Evolutionary conservation across 1,140 invertebrate species (phyloP).

Genomic region (Ceratina australensis): DNA sequence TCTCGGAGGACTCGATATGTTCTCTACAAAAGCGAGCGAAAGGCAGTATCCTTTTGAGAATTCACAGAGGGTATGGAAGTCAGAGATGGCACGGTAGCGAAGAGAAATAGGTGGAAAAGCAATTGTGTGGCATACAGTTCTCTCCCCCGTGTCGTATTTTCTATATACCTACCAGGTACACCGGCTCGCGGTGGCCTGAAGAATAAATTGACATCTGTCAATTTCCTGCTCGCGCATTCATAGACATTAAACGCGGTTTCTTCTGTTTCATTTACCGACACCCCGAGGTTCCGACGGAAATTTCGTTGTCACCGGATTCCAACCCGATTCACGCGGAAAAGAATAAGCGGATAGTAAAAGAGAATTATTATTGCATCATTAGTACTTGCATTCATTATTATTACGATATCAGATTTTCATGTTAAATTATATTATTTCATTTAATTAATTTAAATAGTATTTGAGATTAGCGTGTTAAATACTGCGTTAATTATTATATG

Average conservation of each 20-base stretch:
- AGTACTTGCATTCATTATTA: no score
- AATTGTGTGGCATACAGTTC: constrained; percentile 43
- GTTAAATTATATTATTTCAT: no score
- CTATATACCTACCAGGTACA: neutral
- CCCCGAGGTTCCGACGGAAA: neutral
- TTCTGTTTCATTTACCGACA: neutral
- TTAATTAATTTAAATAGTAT: no score
- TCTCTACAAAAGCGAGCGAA: constrained; percentile 36
- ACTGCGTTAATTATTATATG: no score
- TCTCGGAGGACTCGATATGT: constrained; percentile 38
- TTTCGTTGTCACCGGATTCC: neutral
- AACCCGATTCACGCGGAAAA: neutral
- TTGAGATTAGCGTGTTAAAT: no score
- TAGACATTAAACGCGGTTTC: constrained; percentile 8
- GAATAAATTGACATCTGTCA: constrained; percentile 36
- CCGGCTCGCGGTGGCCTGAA: neutral
- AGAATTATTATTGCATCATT: no score
- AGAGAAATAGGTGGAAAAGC: constrained; percentile 43
- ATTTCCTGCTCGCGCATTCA: constrained; percentile 26
- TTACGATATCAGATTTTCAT: no score
- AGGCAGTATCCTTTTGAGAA: constrained; percentile 49
- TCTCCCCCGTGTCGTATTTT: constrained; percentile 31
- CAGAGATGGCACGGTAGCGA: constrained; percentile 35
- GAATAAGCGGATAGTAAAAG: no score
- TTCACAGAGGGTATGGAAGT: constrained; percentile 40